phyloP scores from a whole-genome alignment of 2,113 vertebrate genomes.

The Martes martes region DNA sequence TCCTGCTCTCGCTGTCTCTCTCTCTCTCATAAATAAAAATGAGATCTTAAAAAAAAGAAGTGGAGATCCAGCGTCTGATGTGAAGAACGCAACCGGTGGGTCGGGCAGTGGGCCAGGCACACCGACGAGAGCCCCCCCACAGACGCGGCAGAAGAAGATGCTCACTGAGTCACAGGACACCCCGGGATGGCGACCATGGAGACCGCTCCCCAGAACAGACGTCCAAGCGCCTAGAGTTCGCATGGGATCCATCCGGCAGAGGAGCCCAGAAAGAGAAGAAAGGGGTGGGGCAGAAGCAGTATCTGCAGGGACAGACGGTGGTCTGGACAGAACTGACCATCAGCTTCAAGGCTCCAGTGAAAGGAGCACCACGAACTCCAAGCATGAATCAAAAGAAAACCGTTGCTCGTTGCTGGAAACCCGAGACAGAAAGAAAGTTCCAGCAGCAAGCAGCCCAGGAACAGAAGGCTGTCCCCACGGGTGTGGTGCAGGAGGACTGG shows the following conservation, averaged over 20 bases:
- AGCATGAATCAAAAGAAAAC: not conserved
- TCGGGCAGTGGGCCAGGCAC: not conserved
- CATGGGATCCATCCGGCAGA: no score
- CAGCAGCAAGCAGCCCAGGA: not conserved
- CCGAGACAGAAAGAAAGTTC: not conserved
- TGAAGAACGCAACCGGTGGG: not conserved
- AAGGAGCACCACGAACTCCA: not conserved
- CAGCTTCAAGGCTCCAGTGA: not conserved
- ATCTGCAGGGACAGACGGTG: fast-evolving
- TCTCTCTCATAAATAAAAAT: no score
- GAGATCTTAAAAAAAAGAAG: not conserved
- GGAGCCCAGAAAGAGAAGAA: not conserved
- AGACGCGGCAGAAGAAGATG: not conserved
- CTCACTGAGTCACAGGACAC: not conserved
- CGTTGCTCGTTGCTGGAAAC: no score
- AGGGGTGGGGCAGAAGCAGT: fast-evolving
- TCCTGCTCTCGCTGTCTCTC: no score
- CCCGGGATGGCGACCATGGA: not conserved
- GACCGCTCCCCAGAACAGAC: not conserved
- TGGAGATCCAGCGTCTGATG: not conserved
- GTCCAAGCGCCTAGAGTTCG: not conserved
- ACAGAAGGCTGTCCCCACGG: not conserved
- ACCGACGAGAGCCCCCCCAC: not conserved
- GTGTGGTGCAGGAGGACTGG: no score
- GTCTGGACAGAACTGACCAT: not conserved